phyloP scores from a whole-genome alignment of 2,888 invertebrate species.

The Metalampra italica region DNA sequence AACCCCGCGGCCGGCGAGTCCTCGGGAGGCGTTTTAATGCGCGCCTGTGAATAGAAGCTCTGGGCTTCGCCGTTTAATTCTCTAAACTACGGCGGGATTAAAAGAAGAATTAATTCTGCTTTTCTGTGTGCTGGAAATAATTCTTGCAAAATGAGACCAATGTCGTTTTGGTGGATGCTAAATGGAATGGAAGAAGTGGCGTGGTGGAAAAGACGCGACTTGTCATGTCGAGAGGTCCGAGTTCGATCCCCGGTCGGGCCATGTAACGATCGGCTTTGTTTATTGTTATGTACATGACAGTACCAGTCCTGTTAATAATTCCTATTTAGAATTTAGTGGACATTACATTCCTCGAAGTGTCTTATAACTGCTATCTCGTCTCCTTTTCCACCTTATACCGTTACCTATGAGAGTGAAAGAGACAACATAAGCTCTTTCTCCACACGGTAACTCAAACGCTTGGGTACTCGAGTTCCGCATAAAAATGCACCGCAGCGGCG shows the following conservation, averaged over 20 bases:
- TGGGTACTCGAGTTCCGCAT: slow-evolving; percentile 13
- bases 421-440: slow-evolving; percentile 12
- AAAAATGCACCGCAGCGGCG: slow-evolving; percentile 21
- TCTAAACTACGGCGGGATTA: slow-evolving; percentile 2
- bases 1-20: slow-evolving; percentile 13
- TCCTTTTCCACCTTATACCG: background rate
- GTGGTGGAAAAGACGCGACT: no score
- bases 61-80: slow-evolving; percentile 9
- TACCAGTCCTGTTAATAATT: no score
- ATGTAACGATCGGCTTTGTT: no score
- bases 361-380: background rate
- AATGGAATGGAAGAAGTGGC: no score
- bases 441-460: slow-evolving; percentile 21
- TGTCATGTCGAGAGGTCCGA: no score
- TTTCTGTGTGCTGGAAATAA: background rate
- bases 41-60: slow-evolving; percentile 28
- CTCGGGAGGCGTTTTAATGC: slow-evolving; percentile 31
- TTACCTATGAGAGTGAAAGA: background rate
- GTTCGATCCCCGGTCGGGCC: no score
- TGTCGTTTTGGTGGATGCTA: no score
- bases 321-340: background rate
- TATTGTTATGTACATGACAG: no score
- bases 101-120: slow-evolving; percentile 1
- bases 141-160: background rate
- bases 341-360: no score